These are phyloP conservation scores for Nymphicus hollandicus DNA, from an alignment of 2,113 vertebrate species.

Conservation along the genomic window DNA sequence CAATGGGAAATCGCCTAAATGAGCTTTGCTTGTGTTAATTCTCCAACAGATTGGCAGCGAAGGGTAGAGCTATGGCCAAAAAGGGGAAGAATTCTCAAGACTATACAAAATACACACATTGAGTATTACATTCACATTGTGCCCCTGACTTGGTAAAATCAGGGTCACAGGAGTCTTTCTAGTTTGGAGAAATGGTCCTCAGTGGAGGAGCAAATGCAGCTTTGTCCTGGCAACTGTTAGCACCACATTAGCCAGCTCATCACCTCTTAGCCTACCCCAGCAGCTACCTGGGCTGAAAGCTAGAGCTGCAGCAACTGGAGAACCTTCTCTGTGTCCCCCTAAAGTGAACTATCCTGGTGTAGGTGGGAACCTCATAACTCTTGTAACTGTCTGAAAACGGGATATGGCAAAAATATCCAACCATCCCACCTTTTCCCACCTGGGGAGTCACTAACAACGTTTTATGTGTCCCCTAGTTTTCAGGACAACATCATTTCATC, in stretches of 20 bases:
- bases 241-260: background rate
- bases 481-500: background rate
- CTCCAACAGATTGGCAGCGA: background rate
- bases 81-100: background rate
- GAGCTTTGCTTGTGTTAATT: background rate
- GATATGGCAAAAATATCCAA: background rate
- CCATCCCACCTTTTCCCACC: background rate
- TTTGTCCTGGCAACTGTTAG: background rate
- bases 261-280: background rate
- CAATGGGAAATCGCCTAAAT: background rate
- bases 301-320: background rate
- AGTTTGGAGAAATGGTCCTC: background rate
- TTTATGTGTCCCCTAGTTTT: background rate
- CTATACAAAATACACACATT: background rate
- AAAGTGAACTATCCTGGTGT: background rate
- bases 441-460: background rate
- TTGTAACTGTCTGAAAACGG: background rate
- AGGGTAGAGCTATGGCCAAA: background rate
- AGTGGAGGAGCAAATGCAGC: background rate
- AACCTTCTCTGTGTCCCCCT: background rate
- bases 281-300: background rate
- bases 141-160: background rate
- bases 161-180: background rate
- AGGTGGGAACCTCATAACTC: background rate
- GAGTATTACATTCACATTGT: background rate